Percentiles rank a stretch among this genome's conserved stretches.
These are phyloP conservation scores for Halictus quadricinctus DNA, from an alignment of 2,888 invertebrate species.

Conservation along the genomic window DNA sequence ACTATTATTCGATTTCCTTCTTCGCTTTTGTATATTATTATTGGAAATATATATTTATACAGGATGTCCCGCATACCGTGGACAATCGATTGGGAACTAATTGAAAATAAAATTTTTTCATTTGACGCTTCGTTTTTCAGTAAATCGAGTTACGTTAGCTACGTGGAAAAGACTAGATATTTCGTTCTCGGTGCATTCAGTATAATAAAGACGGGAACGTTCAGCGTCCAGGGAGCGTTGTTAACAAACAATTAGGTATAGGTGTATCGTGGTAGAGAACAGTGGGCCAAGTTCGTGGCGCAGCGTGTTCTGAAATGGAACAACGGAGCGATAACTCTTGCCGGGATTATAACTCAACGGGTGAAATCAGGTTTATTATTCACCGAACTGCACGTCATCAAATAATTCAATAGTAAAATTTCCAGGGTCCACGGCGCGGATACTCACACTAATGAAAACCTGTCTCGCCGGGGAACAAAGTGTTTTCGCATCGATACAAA, in stretches of 20 bases:
- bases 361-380: neutral
- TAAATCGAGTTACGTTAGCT: too few species aligned
- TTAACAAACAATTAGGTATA: neutral
- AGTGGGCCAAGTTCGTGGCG: neutral
- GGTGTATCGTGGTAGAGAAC: neutral
- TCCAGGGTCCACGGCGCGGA: neutral
- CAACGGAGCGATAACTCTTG: neutral
- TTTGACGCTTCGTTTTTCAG: too few species aligned
- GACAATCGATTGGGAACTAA: too few species aligned
- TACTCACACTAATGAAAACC: slow-evolving; percentile 17
- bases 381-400: neutral
- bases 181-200: neutral
- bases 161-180: too few species aligned
- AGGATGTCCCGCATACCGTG: too few species aligned
- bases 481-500: neutral
- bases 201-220: neutral
- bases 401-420: slow-evolving; percentile 4
- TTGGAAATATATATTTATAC: neutral
- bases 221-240: neutral
- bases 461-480: neutral
- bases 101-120: too few species aligned
- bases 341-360: neutral
- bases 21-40: neutral
- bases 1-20: neutral
- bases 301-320: neutral